Conservation (phyloP, 2,888 invertebrate species). For the Ormyrus nitidulus region DNA sequence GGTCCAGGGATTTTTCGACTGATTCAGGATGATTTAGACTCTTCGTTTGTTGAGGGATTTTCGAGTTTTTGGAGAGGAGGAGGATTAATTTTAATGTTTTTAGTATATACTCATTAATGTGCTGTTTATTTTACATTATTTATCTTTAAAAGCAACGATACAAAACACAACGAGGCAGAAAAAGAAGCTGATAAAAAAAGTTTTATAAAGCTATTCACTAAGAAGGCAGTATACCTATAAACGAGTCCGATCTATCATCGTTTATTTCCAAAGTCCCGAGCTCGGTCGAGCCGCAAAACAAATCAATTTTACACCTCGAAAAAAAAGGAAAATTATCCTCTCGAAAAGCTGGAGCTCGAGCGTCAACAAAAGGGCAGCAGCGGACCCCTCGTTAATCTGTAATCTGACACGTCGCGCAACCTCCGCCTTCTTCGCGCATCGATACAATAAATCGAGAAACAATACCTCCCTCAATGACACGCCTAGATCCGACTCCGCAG, state of each 20-base stretch:
- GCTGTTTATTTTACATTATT: no score
- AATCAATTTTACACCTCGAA: conserved; percentile 10
- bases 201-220: no score
- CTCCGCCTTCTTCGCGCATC: not conserved
- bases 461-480: not conserved
- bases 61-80: not conserved
- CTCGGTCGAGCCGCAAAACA: not conserved
- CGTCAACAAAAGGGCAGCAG: not conserved
- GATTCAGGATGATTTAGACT: not conserved
- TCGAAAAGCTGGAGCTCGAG: not conserved
- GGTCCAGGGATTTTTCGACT: not conserved
- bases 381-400: conserved; percentile 29
- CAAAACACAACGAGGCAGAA: no score
- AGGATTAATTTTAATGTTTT: no score
- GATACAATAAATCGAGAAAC: conserved; percentile 30
- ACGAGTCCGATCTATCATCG: no score
- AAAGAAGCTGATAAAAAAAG: no score
- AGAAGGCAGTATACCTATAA: no score
- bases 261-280: no score
- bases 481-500: conserved; percentile 15
- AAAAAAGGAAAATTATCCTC: not conserved
- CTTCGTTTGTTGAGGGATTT: not conserved
- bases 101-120: no score
- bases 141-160: no score
- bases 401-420: conserved; percentile 30